Evolutionary conservation across 2,113 vertebrate genomes (phyloP), one percentile per base, ranked within the genome.

Genomic region (Gobiocypris rarus): DNA sequence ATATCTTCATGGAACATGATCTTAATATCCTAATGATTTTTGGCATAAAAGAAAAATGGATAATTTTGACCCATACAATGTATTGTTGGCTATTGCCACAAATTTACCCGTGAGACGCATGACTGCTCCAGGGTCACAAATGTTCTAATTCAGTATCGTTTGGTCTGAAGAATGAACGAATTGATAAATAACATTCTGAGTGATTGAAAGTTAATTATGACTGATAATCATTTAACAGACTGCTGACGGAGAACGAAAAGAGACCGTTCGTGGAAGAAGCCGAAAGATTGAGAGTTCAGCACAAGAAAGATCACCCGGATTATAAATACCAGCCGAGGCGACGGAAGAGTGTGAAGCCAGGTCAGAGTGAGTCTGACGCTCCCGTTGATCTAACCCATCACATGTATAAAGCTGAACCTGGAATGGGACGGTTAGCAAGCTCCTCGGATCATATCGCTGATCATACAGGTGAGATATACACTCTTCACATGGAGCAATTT

Each of bases 281-380:
- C 0, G 97, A 99, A 89, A 92, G 98, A 65, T 94, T 99, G 70
- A 92, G 98, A 31, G 96, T 99, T 65, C 98, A 99, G 91, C 98
- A 99, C 94, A 99, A 99, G 92, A 99, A 97, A 89, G 98, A 99
- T 90, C 97, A 99, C 89, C 97, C 98, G 3, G 98, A 99, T 93
- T 99, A 99, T 88, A 99, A 99, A 93, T 99, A 99, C 93, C 97
- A 99, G 84, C 97, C 97, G 0, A 94, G 97, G 17, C 85, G 97
- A 85, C 93, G 97, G 85, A 99, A 99, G 94, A 97, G 96, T 6
- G 94, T 96, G 48, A 99, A 98, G 87, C 92, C 96, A 0, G 96
- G 97, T 58, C 97, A 97, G 91, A 95, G 96, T 0, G 98, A 99
- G 88, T 94, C 96, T 0, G 97, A 99, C 85, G 95, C 96, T 0